These are phyloP conservation scores for Parnassius glacialis DNA, from an alignment of 2,888 invertebrate species.

Conservation along the genomic window DNA sequence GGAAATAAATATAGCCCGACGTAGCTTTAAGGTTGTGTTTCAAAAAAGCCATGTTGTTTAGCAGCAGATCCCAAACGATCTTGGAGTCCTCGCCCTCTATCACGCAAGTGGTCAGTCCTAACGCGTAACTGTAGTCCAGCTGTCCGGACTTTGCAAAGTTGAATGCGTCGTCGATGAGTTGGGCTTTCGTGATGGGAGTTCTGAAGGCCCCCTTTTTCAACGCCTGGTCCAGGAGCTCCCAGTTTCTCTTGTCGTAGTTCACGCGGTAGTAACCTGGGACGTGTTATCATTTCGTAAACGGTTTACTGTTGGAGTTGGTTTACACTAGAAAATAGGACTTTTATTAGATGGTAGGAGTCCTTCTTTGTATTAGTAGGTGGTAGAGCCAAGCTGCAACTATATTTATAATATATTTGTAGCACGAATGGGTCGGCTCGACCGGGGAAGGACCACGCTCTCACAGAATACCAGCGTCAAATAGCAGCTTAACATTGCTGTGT, in stretches of 20 bases:
- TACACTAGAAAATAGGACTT: too few relatives aligned
- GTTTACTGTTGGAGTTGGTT: too few relatives aligned
- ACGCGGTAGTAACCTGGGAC: constrained; percentile 82
- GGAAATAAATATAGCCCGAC: constrained; percentile 74
- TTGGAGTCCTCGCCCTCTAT: constrained; percentile 81
- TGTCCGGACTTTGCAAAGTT: constrained; percentile 82
- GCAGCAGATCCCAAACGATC: constrained; percentile 84
- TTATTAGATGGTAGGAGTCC: too few relatives aligned
- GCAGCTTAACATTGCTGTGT: too few relatives aligned
- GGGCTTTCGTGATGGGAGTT: constrained; percentile 83
- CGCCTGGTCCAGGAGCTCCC: constrained; percentile 74
- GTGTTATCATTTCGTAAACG: background rate
- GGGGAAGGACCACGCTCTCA: too few relatives aligned
- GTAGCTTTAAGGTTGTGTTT: constrained; percentile 70
- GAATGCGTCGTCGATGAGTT: constrained; percentile 87
- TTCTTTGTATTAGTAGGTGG: too few relatives aligned
- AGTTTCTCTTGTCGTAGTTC: constrained; percentile 82
- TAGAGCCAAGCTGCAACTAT: too few relatives aligned
- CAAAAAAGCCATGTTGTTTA: constrained; percentile 79
- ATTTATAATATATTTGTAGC: too few relatives aligned
- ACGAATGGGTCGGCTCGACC: too few relatives aligned
- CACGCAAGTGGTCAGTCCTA: constrained; percentile 84
- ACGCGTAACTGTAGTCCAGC: constrained; percentile 81
- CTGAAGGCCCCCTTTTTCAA: constrained; percentile 75
- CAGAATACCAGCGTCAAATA: too few relatives aligned